Conservation (phyloP, 1,140 invertebrate genomes). For the Diachasma alloeum region DNA sequence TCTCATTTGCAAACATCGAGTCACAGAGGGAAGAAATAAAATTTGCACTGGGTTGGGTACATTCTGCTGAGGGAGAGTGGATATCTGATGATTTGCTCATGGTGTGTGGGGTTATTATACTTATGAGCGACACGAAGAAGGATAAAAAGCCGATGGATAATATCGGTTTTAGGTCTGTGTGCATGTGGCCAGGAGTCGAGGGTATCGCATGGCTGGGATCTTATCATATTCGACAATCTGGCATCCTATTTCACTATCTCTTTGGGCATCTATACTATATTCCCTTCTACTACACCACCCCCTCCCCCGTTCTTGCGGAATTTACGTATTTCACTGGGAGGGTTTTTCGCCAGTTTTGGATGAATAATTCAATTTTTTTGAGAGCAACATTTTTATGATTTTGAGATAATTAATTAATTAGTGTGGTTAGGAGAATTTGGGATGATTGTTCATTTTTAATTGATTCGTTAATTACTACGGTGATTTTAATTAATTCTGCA, state of each 20-base stretch:
- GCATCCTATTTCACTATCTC: conserved; percentile 56
- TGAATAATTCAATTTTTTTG: conserved; percentile 18
- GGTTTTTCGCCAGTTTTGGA: conserved; percentile 1
- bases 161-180: background rate
- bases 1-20: no score
- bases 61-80: background rate
- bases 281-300: background rate
- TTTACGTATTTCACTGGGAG: conserved; percentile 3
- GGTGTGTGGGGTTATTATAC: background rate
- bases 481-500: no score
- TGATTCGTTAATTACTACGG: no score
- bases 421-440: no score
- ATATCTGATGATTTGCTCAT: conserved; percentile 1
- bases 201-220: conserved; percentile 42
- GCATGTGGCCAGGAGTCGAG: background rate
- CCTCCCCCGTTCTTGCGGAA: conserved; percentile 5
- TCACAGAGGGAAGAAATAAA: no score
- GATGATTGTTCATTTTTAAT: no score
- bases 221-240: conserved; percentile 55
- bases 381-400: background rate
- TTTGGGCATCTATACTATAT: conserved; percentile 42
- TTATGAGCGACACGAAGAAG: conserved; percentile 11
- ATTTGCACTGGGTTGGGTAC: background rate
- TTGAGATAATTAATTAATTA: no score
- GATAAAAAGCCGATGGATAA: conserved; percentile 27